Conservation (phyloP, 2,888 invertebrate species). For the Acleris sparsana region DNA sequence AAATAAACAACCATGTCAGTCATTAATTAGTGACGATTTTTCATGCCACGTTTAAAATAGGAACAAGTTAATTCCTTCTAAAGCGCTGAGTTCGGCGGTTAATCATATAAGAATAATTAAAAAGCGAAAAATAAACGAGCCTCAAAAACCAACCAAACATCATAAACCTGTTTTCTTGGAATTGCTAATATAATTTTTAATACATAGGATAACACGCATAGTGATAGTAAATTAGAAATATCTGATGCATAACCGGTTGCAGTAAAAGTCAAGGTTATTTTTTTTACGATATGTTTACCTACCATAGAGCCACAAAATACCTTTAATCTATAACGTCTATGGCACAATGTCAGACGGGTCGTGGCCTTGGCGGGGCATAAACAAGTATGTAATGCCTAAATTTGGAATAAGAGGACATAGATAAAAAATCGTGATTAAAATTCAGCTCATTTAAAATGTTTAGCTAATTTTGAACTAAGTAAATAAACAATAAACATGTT, state of each 20-base stretch:
- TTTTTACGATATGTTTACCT: constrained; percentile 5
- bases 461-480: too few species aligned
- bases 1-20: too few species aligned
- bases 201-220: neutral
- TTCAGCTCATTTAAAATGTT: neutral
- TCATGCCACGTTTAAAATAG: too few species aligned
- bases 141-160: too few species aligned
- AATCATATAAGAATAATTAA: too few species aligned
- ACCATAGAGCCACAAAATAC: constrained; percentile 6
- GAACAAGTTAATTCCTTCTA: too few species aligned
- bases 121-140: too few species aligned
- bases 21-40: too few species aligned
- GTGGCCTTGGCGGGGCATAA: constrained; percentile 57
- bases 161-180: too few species aligned
- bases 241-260: neutral
- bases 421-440: neutral
- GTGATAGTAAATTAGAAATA: neutral
- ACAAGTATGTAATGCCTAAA: constrained; percentile 50
- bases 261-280: constrained; percentile 5
- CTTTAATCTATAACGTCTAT: constrained; percentile 10
- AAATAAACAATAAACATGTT: too few species aligned
- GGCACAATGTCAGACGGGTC: constrained; percentile 50
- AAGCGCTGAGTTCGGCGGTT: too few species aligned
- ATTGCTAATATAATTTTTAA: too few species aligned
- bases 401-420: constrained; percentile 16